phyloP scores from a whole-genome alignment of 37 sponge, comb jelly and placozoan species.

The Bolinopsis microptera region DNA sequence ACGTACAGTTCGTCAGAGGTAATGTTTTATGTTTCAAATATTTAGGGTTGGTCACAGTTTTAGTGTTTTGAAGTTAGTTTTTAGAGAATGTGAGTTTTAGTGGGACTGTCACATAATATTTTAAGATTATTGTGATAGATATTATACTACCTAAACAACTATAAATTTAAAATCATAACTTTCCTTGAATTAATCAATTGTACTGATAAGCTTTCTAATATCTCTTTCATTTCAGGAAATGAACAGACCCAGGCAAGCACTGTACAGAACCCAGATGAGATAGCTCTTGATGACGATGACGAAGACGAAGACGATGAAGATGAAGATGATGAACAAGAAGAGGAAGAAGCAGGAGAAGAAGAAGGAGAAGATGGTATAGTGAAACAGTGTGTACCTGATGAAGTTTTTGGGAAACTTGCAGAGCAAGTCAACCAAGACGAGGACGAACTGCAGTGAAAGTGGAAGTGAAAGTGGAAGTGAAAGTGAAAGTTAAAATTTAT shows the following conservation, averaged over 20 bases:
- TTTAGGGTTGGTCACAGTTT: too few relatives aligned
- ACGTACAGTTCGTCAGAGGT: conserved; percentile 60
- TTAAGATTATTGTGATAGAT: too few relatives aligned
- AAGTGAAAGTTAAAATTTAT: too few relatives aligned
- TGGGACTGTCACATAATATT: too few relatives aligned
- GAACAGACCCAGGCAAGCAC: conserved; percentile 70
- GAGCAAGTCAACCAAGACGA: conserved; percentile 14
- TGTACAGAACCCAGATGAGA: conserved; percentile 88
- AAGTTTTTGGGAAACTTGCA: conserved; percentile 58
- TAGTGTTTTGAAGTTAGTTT: too few relatives aligned
- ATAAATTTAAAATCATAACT: too few relatives aligned
- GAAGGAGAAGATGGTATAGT: conserved; percentile 30
- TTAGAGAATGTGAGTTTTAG: too few relatives aligned
- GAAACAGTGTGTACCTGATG: conserved; percentile 55
- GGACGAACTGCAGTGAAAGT: conserved; percentile 11
- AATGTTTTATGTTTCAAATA: conserved; percentile 15
- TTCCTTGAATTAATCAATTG: too few relatives aligned
- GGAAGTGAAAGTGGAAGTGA: too few relatives aligned
- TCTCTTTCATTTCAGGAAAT: conserved; percentile 71
- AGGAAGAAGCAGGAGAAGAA: not conserved
- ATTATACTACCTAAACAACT: too few relatives aligned
- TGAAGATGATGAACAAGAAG: conserved; percentile 60
- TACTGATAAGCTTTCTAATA: too few relatives aligned
- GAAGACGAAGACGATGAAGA: conserved; percentile 75
- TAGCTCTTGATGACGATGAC: conserved; percentile 80